Conservation (phyloP, 1,140 invertebrate genomes). For the Luehdorfia chinensis region DNA sequence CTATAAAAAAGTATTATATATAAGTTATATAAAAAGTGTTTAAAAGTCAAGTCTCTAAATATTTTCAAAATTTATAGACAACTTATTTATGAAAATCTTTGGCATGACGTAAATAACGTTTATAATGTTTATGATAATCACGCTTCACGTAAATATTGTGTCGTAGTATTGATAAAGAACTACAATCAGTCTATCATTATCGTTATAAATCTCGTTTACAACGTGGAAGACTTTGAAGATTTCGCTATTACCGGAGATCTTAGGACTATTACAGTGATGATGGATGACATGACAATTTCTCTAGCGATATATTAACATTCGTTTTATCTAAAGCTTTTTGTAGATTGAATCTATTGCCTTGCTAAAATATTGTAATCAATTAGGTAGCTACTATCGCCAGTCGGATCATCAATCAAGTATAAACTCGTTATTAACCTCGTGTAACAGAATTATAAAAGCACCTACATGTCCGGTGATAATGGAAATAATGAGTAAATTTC, state of each 20-base stretch:
- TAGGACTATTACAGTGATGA: constrained; percentile 32
- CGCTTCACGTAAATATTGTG: neutral
- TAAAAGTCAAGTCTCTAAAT: too few species aligned
- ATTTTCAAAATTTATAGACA: too few species aligned
- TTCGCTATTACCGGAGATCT: constrained; percentile 25
- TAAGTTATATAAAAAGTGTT: too few species aligned
- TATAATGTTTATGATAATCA: too few species aligned
- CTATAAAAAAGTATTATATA: too few species aligned
- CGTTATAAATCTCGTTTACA: constrained; percentile 10
- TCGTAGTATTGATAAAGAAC: neutral
- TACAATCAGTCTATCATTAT: constrained; percentile 8
- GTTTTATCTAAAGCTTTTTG: constrained; percentile 49
- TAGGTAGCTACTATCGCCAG: constrained; percentile 44
- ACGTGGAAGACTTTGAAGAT: constrained; percentile 18
- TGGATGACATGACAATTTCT: constrained; percentile 57
- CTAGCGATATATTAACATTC: constrained; percentile 38
- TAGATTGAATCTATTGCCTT: constrained; percentile 48
- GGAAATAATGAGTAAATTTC: neutral
- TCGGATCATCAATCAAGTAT: constrained; percentile 59
- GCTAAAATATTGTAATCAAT: constrained; percentile 61
- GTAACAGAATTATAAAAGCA: constrained; percentile 40
- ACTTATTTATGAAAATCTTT: too few species aligned
- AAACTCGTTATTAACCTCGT: constrained; percentile 49
- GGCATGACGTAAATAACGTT: too few species aligned
- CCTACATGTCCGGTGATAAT: constrained; percentile 33